phyloP scores from a whole-genome alignment of 1,140 invertebrate species.

The Drosophila sproati region DNA sequence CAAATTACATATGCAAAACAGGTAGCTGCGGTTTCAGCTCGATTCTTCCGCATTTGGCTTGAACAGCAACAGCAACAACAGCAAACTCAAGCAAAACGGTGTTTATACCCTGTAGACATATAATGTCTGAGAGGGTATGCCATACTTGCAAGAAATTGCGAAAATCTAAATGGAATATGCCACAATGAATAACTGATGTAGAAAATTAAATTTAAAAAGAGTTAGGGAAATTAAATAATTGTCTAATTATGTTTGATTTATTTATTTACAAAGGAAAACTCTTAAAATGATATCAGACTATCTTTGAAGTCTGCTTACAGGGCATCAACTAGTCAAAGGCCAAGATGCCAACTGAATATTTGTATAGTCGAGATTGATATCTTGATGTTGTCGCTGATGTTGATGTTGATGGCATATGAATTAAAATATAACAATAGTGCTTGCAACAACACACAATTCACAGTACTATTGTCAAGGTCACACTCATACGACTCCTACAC shows the following conservation, averaged over 20 bases:
- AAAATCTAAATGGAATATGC: too few species aligned
- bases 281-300: not conserved
- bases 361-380: constrained; percentile 18
- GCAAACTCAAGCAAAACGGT: not conserved
- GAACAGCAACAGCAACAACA: constrained; percentile 12
- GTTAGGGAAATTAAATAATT: too few species aligned
- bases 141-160: too few species aligned
- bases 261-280: too few species aligned
- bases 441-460: constrained; percentile 18
- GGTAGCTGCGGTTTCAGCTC: constrained; percentile 33
- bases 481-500: not conserved
- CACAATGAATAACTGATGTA: too few species aligned
- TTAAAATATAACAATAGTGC: constrained; percentile 33
- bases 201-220: too few species aligned
- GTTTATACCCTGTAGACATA: constrained; percentile 6
- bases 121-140: too few species aligned
- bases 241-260: too few species aligned
- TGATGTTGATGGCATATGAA: constrained; percentile 16
- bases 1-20: constrained; percentile 67
- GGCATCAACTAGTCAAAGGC: not conserved
- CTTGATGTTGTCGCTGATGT: constrained; percentile 7
- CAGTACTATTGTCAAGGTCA: constrained; percentile 37
- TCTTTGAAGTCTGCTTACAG: not conserved
- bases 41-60: constrained; percentile 56
- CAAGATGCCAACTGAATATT: not conserved